Base-by-base conservation (phyloP, 2,113 vertebrate genomes). In the Tor tambroides region DNA sequence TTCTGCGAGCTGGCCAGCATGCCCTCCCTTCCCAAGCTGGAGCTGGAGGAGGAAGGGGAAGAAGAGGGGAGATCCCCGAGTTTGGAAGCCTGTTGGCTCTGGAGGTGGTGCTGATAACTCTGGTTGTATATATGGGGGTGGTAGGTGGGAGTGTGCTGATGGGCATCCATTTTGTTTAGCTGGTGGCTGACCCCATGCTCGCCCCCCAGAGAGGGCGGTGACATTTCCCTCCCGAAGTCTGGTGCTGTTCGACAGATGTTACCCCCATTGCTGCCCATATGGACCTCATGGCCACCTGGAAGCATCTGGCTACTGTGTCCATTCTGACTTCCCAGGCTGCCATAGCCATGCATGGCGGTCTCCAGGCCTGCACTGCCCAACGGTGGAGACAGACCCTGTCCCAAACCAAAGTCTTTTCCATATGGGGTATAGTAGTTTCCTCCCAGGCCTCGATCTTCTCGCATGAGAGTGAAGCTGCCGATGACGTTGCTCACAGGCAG, bases 401-500 rank as follows among this genome's bases (percentile, higher is more conserved):
- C 67, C 94, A 96, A 95, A 78, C 93, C 93, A 84, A 96, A 91
- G 30, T 96, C 96, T 85, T 96, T 96, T 89, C 93, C 93, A 21
- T 96, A 96, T 0, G 95, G 93, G 90, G 94, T 95, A 91, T 96
- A 96, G 92, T 96, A 96, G 89, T 95, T 96, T 69, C 94, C 88
- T n/a, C 93, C 87, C 54, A 96, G 93, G 76, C 94, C 93, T 32
- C 95, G 88, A 75, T 96, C 95, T 63, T 96, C 96, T 0, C 95
- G 93, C 95, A 96, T 96, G 49, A 96, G 95, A 26, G 96, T 96
- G 90, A 96, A 96, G 93, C 95, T 96, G 74, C 96, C 96, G 2
- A 96, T 95, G 63, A 96, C 95, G 1, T 96, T 96, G 89, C 95
- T 95, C 91, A 96, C 95, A 0, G 96, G 95, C 79, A 96, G 90